Base-by-base conservation (phyloP, 2,113 vertebrate genomes). In the Thalassarche chlororhynchos region DNA sequence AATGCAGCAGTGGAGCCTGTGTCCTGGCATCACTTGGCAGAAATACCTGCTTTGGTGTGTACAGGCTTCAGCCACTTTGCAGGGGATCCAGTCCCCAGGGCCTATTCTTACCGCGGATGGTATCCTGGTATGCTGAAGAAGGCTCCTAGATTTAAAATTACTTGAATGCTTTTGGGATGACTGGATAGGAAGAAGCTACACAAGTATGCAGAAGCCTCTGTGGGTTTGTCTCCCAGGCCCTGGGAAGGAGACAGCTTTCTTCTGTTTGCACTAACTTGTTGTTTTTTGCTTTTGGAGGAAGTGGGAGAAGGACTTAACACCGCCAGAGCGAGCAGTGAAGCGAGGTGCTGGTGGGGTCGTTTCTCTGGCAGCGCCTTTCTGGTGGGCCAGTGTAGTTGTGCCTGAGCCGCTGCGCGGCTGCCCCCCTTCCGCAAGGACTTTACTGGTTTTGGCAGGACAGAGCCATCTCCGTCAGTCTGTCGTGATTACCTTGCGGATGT, bases 151-250 rank as follows among this genome's bases (percentile, higher is more conserved):
- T 60, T 65, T n/a, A 47, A 76, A 83, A 96, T 96, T 94, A 75
- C 74, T 96, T 58, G 91, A 55, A 96, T 96, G 81, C 84, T 97
- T 97, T 94, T 19, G 81, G 87, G 84, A 82, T 96, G 89, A 96
- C 84, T 12, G 82, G 84, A 12, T 76, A 82, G 80, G 86, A 93
- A 97, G 91, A 93, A 93, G 91, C 81, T 89, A 16, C 93, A 51
- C 62, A 91, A 96, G 62, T 70, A 96, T 93, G 87, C 89, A 94
- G 91, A 89, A 95, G 77, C 71, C 10, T 31, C 89, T 91, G 95
- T 82, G 87, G 87, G 87, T 95, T 94, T 93, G 91, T 95, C 69
- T 94, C 65, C 47, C 71, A 29, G 89, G 89, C 66, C 76, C 89
- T 62, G 91, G 89, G 94, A 94, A 95, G 77, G 84, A 91, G 91